phyloP scores from a whole-genome alignment of 2,797 vertebrate species.

The Danio choprae region DNA sequence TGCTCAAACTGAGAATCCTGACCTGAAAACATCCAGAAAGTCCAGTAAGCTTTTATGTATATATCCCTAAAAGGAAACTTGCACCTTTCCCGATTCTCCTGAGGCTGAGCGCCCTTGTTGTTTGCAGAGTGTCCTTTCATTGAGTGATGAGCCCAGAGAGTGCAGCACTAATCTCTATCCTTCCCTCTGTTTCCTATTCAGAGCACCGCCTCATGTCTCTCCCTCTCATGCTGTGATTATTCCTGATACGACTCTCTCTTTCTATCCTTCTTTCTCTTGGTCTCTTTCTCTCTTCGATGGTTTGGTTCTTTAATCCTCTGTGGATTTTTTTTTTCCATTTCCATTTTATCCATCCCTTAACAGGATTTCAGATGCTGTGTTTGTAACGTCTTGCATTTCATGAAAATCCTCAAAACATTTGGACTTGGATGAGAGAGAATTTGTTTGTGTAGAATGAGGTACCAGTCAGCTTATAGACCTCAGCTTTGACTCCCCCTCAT shows the following conservation, averaged over 20 bases:
- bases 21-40: slow-evolving; percentile 22
- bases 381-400: slow-evolving; percentile 25
- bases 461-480: slow-evolving; percentile 14
- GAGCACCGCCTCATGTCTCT: slow-evolving; percentile 69
- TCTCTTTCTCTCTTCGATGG: slow-evolving; percentile 36
- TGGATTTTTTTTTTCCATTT: slow-evolving; percentile 41
- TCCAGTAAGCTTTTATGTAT: slow-evolving; percentile 5
- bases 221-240: slow-evolving; percentile 58
- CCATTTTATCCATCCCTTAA: slow-evolving; percentile 28
- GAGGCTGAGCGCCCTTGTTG: slow-evolving; percentile 28
- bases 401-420: slow-evolving; percentile 44
- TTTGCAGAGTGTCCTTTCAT: slow-evolving; percentile 62
- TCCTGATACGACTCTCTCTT: slow-evolving; percentile 29
- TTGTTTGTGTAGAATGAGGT: slow-evolving; percentile 31
- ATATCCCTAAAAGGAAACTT: not conserved
- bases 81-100: slow-evolving; percentile 14
- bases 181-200: slow-evolving; percentile 72
- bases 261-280: slow-evolving; percentile 6
- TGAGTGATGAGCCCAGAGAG: slow-evolving; percentile 69
- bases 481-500: slow-evolving; percentile 42
- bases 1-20: not conserved
- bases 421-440: slow-evolving; percentile 38
- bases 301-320: slow-evolving; percentile 50
- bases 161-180: slow-evolving; percentile 77
- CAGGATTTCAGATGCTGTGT: slow-evolving; percentile 32